Evolutionary conservation across 2,797 vertebrate genomes (phyloP).

Genomic region (Notolepis coatsorum): DNA sequence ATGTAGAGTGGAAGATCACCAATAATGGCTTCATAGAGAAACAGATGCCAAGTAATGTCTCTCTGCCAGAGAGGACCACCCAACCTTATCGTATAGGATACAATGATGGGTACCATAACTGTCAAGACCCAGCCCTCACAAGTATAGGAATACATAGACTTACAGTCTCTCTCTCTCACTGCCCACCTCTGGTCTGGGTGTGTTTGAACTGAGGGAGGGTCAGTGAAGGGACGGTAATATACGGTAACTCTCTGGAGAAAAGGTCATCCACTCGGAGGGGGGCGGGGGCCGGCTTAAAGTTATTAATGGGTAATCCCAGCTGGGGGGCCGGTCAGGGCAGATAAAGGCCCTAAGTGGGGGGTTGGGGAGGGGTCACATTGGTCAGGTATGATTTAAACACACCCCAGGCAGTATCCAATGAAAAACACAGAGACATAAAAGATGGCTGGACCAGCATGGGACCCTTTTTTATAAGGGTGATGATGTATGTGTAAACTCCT

Average conservation of each 20-base stretch:
- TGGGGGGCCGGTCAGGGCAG: background rate
- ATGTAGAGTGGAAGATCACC: too few species aligned
- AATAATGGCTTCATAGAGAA: too few species aligned
- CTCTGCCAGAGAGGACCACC: too few species aligned
- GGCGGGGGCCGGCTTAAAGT: background rate
- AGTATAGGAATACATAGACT: too few species aligned
- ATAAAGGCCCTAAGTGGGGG: background rate
- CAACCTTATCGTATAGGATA: too few species aligned
- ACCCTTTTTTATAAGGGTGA: background rate
- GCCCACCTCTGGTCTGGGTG: conserved; percentile 12
- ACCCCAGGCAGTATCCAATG: conserved; percentile 4
- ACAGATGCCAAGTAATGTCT: too few species aligned
- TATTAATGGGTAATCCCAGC: conserved; percentile 26
- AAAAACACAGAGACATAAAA: conserved; percentile 12
- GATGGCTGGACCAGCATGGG: conserved; percentile 7
- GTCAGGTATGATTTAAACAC: conserved; percentile 28
- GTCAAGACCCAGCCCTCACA: too few species aligned
- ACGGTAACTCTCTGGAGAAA: too few species aligned
- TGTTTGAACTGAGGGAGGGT: conserved; percentile 32
- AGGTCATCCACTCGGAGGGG: conserved; percentile 32
- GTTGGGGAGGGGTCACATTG: background rate
- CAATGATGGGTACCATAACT: too few species aligned
- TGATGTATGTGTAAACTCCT: background rate
- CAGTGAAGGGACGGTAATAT: conserved; percentile 22
- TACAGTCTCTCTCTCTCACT: background rate